Evolutionary conservation across 2,888 invertebrate species (phyloP).

Genomic region (Tetanocera ferruginea): DNA sequence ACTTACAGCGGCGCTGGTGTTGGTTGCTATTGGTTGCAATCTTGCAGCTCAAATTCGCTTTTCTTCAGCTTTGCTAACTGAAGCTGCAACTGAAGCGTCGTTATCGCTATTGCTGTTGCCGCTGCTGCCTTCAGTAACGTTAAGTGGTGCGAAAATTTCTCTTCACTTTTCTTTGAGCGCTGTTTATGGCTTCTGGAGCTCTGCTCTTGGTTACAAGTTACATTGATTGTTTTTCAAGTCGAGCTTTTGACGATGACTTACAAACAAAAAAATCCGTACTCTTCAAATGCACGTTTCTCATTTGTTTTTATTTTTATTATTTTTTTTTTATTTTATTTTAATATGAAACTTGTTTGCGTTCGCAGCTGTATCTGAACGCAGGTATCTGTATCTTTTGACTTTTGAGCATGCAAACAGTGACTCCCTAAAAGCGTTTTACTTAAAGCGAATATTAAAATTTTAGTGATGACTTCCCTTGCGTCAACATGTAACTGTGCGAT

Average conservation of each 20-base stretch:
- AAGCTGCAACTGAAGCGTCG: constrained; percentile 31
- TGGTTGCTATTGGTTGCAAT: neutral
- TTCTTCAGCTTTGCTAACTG: constrained; percentile 16
- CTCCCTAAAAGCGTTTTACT: constrained; percentile 23
- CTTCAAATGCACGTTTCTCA: neutral
- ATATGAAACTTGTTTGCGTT: neutral
- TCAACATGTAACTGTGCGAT: neutral
- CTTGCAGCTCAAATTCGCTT: constrained; percentile 17
- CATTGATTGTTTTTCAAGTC: constrained; percentile 5
- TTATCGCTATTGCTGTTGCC: constrained; percentile 27
- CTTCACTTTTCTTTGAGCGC: constrained; percentile 46
- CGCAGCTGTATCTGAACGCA: constrained; percentile 1
- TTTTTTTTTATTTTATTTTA: neutral
- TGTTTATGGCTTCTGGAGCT: neutral
- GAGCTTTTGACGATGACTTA: neutral
- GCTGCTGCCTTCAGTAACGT: constrained; percentile 17
- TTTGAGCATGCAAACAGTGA: neutral
- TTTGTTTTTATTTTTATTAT: neutral
- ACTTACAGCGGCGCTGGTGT: constrained; percentile 6
- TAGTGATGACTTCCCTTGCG: neutral
- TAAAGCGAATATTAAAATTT: too few species aligned
- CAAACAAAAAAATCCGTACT: neutral
- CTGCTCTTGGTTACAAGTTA: neutral
- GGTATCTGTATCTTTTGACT: constrained; percentile 20
- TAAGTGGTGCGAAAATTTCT: constrained; percentile 58